Conservation (phyloP, 1,140 invertebrate species). For the Drosophila kikkawai region DNA sequence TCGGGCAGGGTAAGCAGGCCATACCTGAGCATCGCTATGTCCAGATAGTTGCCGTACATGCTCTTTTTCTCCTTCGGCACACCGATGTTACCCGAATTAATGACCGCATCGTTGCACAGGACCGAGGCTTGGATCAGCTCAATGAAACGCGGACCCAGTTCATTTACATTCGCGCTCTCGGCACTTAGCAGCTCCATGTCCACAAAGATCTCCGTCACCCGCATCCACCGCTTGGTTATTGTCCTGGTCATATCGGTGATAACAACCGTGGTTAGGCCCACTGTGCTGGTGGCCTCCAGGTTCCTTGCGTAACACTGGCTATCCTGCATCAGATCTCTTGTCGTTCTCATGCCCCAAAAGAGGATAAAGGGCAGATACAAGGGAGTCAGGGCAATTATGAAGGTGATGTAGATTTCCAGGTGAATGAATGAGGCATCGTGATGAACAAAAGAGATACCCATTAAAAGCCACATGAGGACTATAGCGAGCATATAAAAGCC, state of each 20-base stretch:
- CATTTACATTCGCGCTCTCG: rapidly evolving
- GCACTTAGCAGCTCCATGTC: slow-evolving; percentile 7
- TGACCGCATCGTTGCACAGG: slow-evolving; percentile 52
- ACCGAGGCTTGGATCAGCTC: slow-evolving; percentile 35
- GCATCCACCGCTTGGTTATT: slow-evolving; percentile 24
- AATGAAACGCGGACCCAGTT: not conserved
- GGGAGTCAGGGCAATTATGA: slow-evolving; percentile 38
- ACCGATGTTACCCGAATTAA: slow-evolving; percentile 26
- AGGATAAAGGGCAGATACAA: slow-evolving; percentile 40
- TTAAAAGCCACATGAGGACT: not conserved
- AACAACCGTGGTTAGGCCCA: slow-evolving; percentile 58
- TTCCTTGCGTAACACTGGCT: slow-evolving; percentile 38
- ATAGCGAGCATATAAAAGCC: slow-evolving; percentile 11
- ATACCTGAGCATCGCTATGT: slow-evolving; percentile 44
- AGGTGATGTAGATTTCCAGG: slow-evolving; percentile 9
- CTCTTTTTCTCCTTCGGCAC: slow-evolving; percentile 31
- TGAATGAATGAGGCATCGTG: too few relatives aligned
- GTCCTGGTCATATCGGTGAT: slow-evolving; percentile 33
- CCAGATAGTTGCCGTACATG: slow-evolving; percentile 39
- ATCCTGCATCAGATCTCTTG: not conserved
- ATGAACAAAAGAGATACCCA: not conserved
- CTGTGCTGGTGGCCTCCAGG: slow-evolving; percentile 33
- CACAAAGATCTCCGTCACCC: slow-evolving; percentile 48
- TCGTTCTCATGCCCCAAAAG: slow-evolving; percentile 24
- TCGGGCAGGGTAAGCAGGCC: not conserved